phyloP scores from a whole-genome alignment of 2,113 vertebrate species.

The Corydoras maculifer region DNA sequence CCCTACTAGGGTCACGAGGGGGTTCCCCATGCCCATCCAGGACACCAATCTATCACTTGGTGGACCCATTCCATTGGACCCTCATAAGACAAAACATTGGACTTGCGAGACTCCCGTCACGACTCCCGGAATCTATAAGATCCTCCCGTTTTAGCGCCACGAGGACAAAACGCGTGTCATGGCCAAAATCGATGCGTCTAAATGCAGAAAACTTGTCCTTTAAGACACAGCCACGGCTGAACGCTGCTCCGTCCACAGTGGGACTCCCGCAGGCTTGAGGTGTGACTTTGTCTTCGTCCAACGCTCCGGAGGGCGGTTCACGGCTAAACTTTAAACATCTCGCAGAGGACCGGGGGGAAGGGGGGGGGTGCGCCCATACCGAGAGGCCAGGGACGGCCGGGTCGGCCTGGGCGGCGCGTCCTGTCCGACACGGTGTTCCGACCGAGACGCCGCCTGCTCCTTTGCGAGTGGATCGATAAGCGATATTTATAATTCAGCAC shows the following conservation, averaged over 20 bases:
- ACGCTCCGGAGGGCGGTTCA: conserved; percentile 1
- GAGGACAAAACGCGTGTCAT: conserved; percentile 59
- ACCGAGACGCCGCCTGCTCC: conserved; percentile 5
- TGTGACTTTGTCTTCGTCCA: conserved; percentile 51
- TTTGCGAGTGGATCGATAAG: conserved; percentile 33
- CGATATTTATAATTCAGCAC: conserved; percentile 42
- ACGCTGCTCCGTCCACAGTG: conserved; percentile 56
- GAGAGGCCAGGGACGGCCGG: conserved; percentile 24
- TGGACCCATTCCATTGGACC: background rate
- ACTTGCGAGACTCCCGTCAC: background rate
- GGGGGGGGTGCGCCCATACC: too few relatives aligned
- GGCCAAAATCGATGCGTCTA: conserved; percentile 63
- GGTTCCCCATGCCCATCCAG: too few relatives aligned
- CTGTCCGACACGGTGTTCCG: conserved; percentile 36
- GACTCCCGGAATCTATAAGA: conserved; percentile 49
- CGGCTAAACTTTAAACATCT: conserved; percentile 37
- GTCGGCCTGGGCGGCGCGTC: conserved; percentile 5
- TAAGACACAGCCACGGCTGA: conserved; percentile 49
- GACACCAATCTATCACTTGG: too few relatives aligned
- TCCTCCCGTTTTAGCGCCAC: conserved; percentile 61
- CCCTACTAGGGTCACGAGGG: too few relatives aligned
- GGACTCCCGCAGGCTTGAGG: conserved; percentile 56
- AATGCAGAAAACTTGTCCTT: conserved; percentile 69
- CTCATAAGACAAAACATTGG: background rate
- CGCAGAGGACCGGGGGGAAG: conserved; percentile 9